Base-by-base conservation (phyloP, 1,140 invertebrate species). In the Physella acuta region DNA sequence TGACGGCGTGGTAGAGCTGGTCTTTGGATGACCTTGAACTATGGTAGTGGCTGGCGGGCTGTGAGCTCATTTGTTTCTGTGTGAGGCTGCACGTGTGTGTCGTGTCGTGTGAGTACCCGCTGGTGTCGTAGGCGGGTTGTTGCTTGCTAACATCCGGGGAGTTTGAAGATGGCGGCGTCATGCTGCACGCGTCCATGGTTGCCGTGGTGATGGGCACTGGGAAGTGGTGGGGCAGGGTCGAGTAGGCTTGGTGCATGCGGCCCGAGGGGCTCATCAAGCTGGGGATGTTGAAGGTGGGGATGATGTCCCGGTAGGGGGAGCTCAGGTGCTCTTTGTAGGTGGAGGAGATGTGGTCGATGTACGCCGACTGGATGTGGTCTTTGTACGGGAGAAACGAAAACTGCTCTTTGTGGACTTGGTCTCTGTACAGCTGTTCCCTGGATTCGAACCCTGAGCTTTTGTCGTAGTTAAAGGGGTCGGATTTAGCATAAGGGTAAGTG, bases 151-250 rank as follows among this genome's bases (percentile, higher is more conserved):
- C 94, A 56, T 93, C 88, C 0, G 95, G 95, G 11, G 94, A 97
- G 0, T 97, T 94, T 1, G 94, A 96, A 0, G 93, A 94, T 16
- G 95, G 94, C 55, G 94, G 95, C 0, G 94, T 97, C 92, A 97
- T 96, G 31, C 73, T 72, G 73, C 78, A 82, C 30, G 79, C 76
- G 28, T 72, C 52, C 33, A 24, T 52, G 26, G n/a, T 33, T 49
- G 53, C 44, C n/a, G 68, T 56, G 60, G 60, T 68, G 37, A 36
- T 55, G 31, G 44, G 70, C 28, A 28, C 68, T 16, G 49, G 65
- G 39, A 70, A 72, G 49, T 65, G 64, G 31, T 49, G 58, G 14
- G 62, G 44, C 20, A 62, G 52, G 51, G 64, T 61, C 37, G 65
- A 28, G 34, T 71, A 67, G 28, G 64, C 33, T 44, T 56, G 59